phyloP scores from a whole-genome alignment of 2,797 vertebrate genomes.

The Vipera latastei region DNA sequence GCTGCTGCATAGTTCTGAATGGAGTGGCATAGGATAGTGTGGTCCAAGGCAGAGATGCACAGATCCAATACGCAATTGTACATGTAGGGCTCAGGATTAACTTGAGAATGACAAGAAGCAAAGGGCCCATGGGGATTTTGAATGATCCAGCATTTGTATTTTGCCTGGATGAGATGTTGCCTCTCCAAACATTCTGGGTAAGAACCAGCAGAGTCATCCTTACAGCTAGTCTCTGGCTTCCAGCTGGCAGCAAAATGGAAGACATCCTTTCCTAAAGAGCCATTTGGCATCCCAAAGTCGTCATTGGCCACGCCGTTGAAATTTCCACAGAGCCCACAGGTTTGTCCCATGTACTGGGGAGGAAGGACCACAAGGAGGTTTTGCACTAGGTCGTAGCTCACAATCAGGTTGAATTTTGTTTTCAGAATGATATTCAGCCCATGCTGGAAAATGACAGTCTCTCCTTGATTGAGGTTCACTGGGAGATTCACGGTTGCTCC shows the following conservation, averaged over 20 bases:
- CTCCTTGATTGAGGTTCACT: slow-evolving; percentile 26
- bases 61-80: slow-evolving; percentile 56
- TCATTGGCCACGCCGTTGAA: slow-evolving; percentile 53
- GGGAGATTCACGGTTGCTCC: slow-evolving; percentile 51
- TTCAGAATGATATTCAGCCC: slow-evolving; percentile 33
- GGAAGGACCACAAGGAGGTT: slow-evolving; percentile 40
- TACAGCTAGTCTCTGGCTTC: slow-evolving; percentile 41
- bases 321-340: slow-evolving; percentile 61
- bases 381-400: slow-evolving; percentile 46
- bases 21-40: slow-evolving; percentile 51
- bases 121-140: slow-evolving; percentile 66
- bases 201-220: slow-evolving; percentile 16
- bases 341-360: slow-evolving; percentile 24
- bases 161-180: background rate
- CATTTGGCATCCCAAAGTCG: slow-evolving; percentile 24
- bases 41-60: slow-evolving; percentile 50
- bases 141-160: slow-evolving; percentile 13
- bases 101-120: slow-evolving; percentile 60
- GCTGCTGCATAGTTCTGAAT: slow-evolving; percentile 58
- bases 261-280: background rate
- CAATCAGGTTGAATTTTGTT: slow-evolving; percentile 29
- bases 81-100: slow-evolving; percentile 35
- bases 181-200: background rate
- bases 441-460: slow-evolving; percentile 30
- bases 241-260: slow-evolving; percentile 38